These are phyloP conservation scores for Tortricodes alternella DNA, from an alignment of 2,888 invertebrate species.

Conservation along the genomic window DNA sequence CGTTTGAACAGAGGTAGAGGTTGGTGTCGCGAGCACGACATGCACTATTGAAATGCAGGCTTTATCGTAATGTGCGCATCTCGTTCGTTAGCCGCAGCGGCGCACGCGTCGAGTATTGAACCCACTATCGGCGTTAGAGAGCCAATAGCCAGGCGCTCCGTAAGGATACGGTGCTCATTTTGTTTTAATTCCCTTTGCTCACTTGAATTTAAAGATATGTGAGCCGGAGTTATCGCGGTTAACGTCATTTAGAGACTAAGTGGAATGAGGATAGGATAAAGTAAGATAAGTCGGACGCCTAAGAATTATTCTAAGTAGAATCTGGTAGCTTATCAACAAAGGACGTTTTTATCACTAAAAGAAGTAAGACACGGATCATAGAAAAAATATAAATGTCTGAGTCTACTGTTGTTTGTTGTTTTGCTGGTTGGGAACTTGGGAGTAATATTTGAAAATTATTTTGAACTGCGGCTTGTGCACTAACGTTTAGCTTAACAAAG, in stretches of 20 bases:
- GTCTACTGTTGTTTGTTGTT: too few relatives aligned
- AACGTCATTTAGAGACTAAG: not conserved
- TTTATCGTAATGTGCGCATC: constrained; percentile 71
- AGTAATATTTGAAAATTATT: too few relatives aligned
- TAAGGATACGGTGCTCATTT: constrained; percentile 38
- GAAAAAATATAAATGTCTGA: too few relatives aligned
- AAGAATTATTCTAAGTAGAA: not conserved
- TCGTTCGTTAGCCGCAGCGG: constrained; percentile 71
- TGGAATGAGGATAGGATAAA: not conserved
- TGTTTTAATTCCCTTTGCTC: constrained; percentile 32
- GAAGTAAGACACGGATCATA: too few relatives aligned
- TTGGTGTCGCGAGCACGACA: constrained; percentile 28
- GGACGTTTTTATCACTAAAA: too few relatives aligned
- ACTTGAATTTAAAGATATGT: constrained; percentile 14
- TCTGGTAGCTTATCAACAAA: not conserved
- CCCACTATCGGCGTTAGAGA: constrained; percentile 73
- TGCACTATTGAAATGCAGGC: constrained; percentile 65
- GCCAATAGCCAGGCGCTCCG: constrained; percentile 49
- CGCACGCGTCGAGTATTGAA: constrained; percentile 67
- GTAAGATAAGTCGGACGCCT: not conserved
- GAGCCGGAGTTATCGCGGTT: constrained; percentile 16
- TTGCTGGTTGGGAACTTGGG: too few relatives aligned
- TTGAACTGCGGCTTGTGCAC: too few relatives aligned
- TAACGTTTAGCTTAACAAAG: too few relatives aligned
- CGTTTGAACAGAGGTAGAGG: constrained; percentile 31